Evolutionary conservation across 2,797 vertebrate genomes (phyloP), one percentile per base, ranked within the genome.

Genomic region (Pangasius krempfi): DNA sequence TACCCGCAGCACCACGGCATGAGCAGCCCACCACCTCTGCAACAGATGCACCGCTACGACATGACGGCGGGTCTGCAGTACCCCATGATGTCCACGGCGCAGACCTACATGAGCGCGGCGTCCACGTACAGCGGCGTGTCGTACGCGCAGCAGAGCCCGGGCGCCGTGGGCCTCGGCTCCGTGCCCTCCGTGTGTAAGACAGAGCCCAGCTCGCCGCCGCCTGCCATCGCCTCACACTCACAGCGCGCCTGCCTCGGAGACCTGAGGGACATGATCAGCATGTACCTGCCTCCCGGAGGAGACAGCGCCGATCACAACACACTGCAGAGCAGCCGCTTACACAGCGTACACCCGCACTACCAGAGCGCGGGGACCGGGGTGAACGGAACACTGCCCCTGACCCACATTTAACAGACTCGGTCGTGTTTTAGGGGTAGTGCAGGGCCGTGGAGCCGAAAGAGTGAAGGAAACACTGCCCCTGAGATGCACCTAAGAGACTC

Each of bases 241-340:
- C 98, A 99, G 95, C 96, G 98, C 91, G 98, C 98, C 89, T 99
- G 98, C 93, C 96, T 99, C 93, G 98, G 98, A 88, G 98, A 99
- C 95, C 97, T 99, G 96, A 95, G 98, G 96, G 98, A 99, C 94
- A 99, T 99, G 98, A 99, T 99, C 95, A 99, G 98, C 96, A 99
- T 99, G 98, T 99, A 99, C 94, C 97, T 99, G 94, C 98, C 98
- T 22, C 98, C 98, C 90, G 98, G 98, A 25, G 98, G 98, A 87
- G 98, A 99, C 75, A 97, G 97, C 92, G 95, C 97, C 20, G 98
- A 99, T 91, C 97, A 98, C 90, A 95, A 97, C 50, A 94, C 96
- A 88, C 96, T 99, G 93, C 98, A 98, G 91, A 95, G 96, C 92
- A 97, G 97, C 94, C 96, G 98, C 94, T 97, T 99, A 95, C 98